phyloP scores from a whole-genome alignment of 35 echinoderm and acorn worm species.

The Stichopus chloronotus region DNA sequence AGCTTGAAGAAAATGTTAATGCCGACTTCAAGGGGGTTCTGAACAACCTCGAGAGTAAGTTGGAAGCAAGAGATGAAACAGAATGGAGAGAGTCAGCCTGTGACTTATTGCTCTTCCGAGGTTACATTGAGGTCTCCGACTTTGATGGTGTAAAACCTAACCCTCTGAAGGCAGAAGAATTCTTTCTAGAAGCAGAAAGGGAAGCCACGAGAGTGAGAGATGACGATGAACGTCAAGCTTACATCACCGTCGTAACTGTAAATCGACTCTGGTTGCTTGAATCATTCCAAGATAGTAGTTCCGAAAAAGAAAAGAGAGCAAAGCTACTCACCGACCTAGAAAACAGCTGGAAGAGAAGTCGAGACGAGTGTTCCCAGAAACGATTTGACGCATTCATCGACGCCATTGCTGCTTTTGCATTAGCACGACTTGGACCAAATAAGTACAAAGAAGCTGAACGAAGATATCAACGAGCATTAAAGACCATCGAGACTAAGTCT shows the following conservation, averaged over 20 bases:
- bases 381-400: too few species aligned
- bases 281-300: neutral
- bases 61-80: neutral
- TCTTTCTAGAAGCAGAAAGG: conserved; percentile 8
- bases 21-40: neutral
- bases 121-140: conserved; percentile 25
- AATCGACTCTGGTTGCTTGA: conserved; percentile 45
- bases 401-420: too few species aligned
- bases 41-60: conserved; percentile 27
- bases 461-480: conserved; percentile 5
- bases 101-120: neutral
- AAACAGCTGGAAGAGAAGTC: too few species aligned
- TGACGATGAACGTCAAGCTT: conserved; percentile 23
- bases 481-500: neutral
- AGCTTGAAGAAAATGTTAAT: conserved; percentile 16
- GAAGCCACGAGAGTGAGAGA: neutral
- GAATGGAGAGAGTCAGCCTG: neutral
- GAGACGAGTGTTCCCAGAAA: too few species aligned
- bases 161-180: neutral
- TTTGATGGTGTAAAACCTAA: conserved; percentile 12
- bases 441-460: conserved; percentile 23
- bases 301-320: too few species aligned
- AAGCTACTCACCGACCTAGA: too few species aligned
- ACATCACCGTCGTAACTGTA: neutral
- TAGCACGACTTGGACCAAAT: too few species aligned